Base-by-base conservation (phyloP, 2,888 invertebrate genomes). In the Brenthis hecate region DNA sequence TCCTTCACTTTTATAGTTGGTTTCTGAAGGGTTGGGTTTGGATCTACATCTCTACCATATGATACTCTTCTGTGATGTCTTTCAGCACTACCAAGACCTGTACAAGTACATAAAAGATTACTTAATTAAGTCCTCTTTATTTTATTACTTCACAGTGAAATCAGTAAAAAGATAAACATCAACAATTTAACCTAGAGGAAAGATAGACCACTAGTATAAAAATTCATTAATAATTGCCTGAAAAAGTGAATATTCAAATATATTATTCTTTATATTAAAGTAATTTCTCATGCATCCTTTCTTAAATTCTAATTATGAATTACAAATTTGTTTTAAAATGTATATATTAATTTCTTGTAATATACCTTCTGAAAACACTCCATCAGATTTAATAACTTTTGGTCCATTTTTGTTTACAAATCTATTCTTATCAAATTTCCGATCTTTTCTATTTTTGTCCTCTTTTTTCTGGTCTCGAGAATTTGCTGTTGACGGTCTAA, bases 351-450 rank as follows among this genome's bases (percentile, higher is more conserved):
- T 28, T 56, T 19, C 5, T 23, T 19, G 6, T 13, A 60, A 47
- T 16, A 60, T 83, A 93, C 93, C 93, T 90, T 93, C 92, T 56
- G 93, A 92, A 75, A 93, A 93, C 3, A 93, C 92, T 70, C 93
- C 93, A 72, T 80, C 78, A 1, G 91, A 91, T 72, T 91, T 92
- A 54, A 92, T 89, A 65, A 92, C 79, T 57, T 85, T 87, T 1
- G 89, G 87, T 4, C 87, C 89, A 80, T 87, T 85, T 72, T 77
- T 89, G 23, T 48, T 60, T 5, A 79, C 74, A 68, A 85, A 82
- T 65, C 77, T 87, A 57, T 85, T 87, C 74, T 76, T 84, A 60
- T 88, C 84, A 75, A 85, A 86, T 73, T 77, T 87, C 11, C 81
- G 80, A 4, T 91, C 88, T 56, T 76, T 83, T 55, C 74, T 81